Evolutionary conservation across 2,797 vertebrate species (phyloP).

Genomic region (Chelonia mydas): DNA sequence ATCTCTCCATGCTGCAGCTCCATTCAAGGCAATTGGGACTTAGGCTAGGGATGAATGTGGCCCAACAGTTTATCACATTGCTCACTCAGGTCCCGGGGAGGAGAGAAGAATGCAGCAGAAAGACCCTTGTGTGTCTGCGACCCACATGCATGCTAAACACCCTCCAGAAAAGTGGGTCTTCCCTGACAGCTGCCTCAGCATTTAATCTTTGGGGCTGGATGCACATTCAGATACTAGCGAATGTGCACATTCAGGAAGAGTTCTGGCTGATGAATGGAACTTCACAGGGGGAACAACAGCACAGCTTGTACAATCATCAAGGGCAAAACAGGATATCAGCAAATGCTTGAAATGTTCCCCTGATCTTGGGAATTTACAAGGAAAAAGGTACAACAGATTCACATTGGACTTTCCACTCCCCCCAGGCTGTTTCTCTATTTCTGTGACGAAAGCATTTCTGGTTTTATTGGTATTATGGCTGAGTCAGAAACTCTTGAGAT

Average conservation of each 20-base stretch:
- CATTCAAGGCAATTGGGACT: background rate
- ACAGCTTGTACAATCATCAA: constrained; percentile 18
- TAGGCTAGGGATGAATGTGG: no score
- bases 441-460: background rate
- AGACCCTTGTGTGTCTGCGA: background rate
- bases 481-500: background rate
- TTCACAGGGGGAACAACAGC: background rate
- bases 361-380: background rate
- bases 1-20: no score
- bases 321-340: constrained; percentile 22
- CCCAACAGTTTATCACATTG: background rate
- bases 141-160: background rate
- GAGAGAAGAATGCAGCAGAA: background rate
- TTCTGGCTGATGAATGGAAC: constrained; percentile 11
- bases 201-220: background rate
- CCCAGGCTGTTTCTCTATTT: background rate
- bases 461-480: background rate
- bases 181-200: background rate
- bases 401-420: background rate
- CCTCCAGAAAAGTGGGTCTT: background rate
- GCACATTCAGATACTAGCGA: background rate
- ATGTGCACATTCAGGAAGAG: background rate
- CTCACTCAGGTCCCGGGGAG: background rate
- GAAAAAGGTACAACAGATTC: background rate
- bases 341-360: constrained; percentile 6